These are phyloP conservation scores for Maniola jurtina DNA, from an alignment of 1,140 invertebrate genomes.

Conservation along the genomic window DNA sequence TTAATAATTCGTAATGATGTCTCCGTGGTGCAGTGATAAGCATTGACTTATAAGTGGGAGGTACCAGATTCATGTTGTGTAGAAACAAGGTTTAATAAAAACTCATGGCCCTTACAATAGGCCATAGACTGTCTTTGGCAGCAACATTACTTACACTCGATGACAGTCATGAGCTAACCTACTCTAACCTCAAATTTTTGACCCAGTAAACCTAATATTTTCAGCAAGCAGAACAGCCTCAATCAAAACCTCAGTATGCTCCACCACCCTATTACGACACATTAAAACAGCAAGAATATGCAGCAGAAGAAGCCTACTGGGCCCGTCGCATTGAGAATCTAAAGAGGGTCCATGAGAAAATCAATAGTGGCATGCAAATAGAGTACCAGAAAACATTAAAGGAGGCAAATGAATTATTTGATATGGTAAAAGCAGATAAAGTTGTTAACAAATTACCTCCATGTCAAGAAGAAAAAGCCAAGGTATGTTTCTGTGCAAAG, in stretches of 20 bases:
- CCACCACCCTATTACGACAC: slow-evolving; percentile 54
- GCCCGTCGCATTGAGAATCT: slow-evolving; percentile 62
- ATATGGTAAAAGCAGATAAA: slow-evolving; percentile 60
- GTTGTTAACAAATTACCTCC: slow-evolving; percentile 59
- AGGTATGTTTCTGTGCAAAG: slow-evolving; percentile 44
- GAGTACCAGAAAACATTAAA: slow-evolving; percentile 71
- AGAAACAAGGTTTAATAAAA: too few species aligned
- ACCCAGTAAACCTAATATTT: slow-evolving; percentile 31
- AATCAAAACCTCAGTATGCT: slow-evolving; percentile 49
- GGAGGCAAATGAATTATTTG: slow-evolving; percentile 67
- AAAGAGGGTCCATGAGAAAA: slow-evolving; percentile 67
- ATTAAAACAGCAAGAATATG: slow-evolving; percentile 49
- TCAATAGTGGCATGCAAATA: slow-evolving; percentile 61
- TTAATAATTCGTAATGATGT: too few species aligned
- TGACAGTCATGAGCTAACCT: too few species aligned
- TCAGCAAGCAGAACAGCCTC: slow-evolving; percentile 55
- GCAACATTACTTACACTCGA: too few species aligned
- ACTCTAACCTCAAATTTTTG: too few species aligned
- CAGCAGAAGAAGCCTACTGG: slow-evolving; percentile 71
- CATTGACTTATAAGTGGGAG: too few species aligned
- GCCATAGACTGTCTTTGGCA: too few species aligned
- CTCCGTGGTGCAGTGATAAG: too few species aligned
- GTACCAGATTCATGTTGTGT: too few species aligned
- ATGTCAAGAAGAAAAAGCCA: slow-evolving; percentile 69
- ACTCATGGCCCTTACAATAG: too few species aligned